A percentile compares a stretch with the other conserved stretches of the same genome.
These are phyloP conservation scores for Congeria kusceri DNA, from an alignment of 2,888 invertebrate species.

Conservation along the genomic window DNA sequence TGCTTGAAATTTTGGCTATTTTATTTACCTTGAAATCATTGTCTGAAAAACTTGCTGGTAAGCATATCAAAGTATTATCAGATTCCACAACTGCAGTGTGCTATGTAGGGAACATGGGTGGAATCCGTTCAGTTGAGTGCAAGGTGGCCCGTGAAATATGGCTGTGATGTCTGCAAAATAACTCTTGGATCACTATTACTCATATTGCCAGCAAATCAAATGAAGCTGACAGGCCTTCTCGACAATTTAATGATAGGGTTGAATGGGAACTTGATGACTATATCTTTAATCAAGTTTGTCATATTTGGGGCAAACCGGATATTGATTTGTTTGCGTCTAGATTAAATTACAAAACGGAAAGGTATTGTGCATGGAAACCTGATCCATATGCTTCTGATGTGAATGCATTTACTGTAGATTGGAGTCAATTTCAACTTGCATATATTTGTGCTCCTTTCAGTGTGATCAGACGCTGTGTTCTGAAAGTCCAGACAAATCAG, in stretches of 20 bases:
- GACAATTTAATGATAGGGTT: slow-evolving; percentile 24
- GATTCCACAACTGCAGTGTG: no score
- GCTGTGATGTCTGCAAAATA: no score
- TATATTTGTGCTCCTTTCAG: slow-evolving; percentile 47
- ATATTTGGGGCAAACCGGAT: slow-evolving; percentile 9
- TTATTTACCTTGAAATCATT: no score
- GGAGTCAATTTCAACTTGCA: slow-evolving; percentile 14
- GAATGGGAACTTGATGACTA: slow-evolving; percentile 25
- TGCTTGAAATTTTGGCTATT: no score
- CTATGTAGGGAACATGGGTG: no score
- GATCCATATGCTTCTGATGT: slow-evolving; percentile 30
- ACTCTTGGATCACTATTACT: no score
- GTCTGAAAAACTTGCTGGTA: no score
- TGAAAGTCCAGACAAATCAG: slow-evolving; percentile 11
- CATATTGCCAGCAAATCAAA: no score
- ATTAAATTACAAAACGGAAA: slow-evolving; percentile 30
- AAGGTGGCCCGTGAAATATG: no score
- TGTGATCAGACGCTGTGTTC: slow-evolving; percentile 34
- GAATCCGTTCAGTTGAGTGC: no score
- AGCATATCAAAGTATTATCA: no score
- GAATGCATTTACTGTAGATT: slow-evolving; percentile 42
- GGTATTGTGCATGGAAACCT: slow-evolving; percentile 26
- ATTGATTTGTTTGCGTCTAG: slow-evolving; percentile 48
- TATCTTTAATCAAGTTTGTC: slow-evolving; percentile 19
- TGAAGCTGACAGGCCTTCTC: no score